Evolutionary conservation across 2,888 invertebrate genomes (phyloP).

Genomic region (Drosophila villosipedis): DNA sequence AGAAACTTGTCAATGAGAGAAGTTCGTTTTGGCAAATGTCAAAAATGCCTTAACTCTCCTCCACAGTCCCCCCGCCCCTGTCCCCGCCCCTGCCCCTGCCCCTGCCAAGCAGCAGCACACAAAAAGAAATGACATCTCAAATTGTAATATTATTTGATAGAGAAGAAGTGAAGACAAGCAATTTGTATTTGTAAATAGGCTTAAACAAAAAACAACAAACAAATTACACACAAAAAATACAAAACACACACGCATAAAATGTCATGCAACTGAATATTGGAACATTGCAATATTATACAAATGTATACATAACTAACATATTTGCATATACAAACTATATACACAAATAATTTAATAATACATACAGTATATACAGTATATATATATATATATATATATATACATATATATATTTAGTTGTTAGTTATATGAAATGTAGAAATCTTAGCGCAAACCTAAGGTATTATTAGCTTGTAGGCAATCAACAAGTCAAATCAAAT

Average conservation of each 20-base stretch:
- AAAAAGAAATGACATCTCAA: constrained; percentile 81
- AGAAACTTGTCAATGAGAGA: constrained; percentile 65
- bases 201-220: constrained; percentile 14
- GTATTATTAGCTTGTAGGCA: constrained; percentile 82
- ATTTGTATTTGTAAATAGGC: constrained; percentile 69
- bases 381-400: constrained; percentile 50
- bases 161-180: constrained; percentile 67
- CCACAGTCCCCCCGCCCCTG: background rate
- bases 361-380: constrained; percentile 36
- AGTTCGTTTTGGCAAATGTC: constrained; percentile 67
- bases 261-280: constrained; percentile 65
- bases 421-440: constrained; percentile 57
- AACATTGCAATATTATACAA: constrained; percentile 77
- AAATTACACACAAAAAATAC: constrained; percentile 3
- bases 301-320: constrained; percentile 60
- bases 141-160: constrained; percentile 72
- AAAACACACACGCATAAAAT: constrained; percentile 35
- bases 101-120: background rate
- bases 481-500: constrained; percentile 75
- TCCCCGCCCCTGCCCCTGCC: background rate
- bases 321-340: constrained; percentile 42
- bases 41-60: constrained; percentile 48
- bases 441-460: constrained; percentile 78
- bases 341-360: constrained; percentile 26
- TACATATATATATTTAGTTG: constrained; percentile 23